Base-by-base conservation (phyloP, 2,797 vertebrate species). In the Sebastiscus tertius region DNA sequence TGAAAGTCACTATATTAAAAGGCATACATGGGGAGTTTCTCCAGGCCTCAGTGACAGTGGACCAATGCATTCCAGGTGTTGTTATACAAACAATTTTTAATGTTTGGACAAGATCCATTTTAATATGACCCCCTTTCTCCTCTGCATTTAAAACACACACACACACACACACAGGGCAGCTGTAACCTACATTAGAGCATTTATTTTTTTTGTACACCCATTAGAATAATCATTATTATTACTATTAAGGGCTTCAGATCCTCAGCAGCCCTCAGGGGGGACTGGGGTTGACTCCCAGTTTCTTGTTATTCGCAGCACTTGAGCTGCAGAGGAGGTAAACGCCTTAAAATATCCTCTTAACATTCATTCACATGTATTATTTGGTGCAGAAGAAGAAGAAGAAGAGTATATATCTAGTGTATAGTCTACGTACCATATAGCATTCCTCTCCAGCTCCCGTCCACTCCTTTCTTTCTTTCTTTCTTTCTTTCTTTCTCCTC, bases 391-490 rank as follows among this genome's bases (percentile, higher is more conserved):
- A 58, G 54, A 71, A 75, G 75, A 71, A 75, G 75, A 82, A 61
- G 54, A 72, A 75, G 76, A 83, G 55, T 42, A 27, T 42, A 27
- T 75, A 46, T 46, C 13, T 26, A 22, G 60, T 80, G 14, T 14
- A 42, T 42, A 81, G 72, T 78, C 24, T 84, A 95, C 96, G 84
- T 96, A 96, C 96, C 96, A 93, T 91, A 91, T 91, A 91, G 94
- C 94, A 94, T 93, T 95, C 92, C 92, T 92, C 71, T 82, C 83
- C 86, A 56, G 80, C 73, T 74, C 80, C 78, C 65, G 90, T 92
- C 91, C 92, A 77, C 91, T 93, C 89, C 90, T 93, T 89, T 89
- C 86, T 52, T 49, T 49, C 70, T 73, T 39, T 52, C 62, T 39
- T n/a, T 79, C 55, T 24, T 34, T 33, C 90, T 93, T 89, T 88